These are phyloP conservation scores for Carduelis carduelis DNA, from an alignment of 2,797 vertebrate species.

Conservation along the genomic window DNA sequence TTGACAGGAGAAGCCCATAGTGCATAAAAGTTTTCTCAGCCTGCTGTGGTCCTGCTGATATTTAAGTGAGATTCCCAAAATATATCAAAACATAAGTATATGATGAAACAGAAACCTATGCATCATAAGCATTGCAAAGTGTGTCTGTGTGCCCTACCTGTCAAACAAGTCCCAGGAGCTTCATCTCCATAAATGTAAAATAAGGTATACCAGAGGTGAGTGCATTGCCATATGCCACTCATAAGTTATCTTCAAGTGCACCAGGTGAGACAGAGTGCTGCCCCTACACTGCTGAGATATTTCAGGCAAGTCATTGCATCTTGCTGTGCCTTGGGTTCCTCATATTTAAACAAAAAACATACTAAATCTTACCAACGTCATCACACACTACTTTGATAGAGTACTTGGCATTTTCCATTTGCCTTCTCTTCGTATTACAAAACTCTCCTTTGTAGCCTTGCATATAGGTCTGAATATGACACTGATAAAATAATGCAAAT, in stretches of 20 bases:
- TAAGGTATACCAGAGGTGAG: background rate
- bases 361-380: background rate
- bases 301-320: background rate
- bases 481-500: background rate
- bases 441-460: background rate
- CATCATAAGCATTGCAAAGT: background rate
- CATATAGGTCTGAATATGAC: background rate
- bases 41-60: background rate
- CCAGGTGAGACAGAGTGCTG: background rate
- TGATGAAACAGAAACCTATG: background rate
- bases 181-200: background rate
- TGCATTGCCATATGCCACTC: background rate
- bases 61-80: background rate
- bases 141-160: background rate
- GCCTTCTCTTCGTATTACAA: background rate
- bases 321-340: background rate
- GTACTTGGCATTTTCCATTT: background rate
- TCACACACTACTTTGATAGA: background rate
- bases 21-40: background rate
- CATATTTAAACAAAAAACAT: background rate
- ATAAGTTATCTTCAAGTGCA: background rate
- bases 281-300: background rate
- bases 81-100: background rate
- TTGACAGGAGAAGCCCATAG: background rate
- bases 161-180: background rate